These are phyloP conservation scores for Drosophila lacertosa DNA, from an alignment of 1,140 invertebrate genomes.

Conservation along the genomic window DNA sequence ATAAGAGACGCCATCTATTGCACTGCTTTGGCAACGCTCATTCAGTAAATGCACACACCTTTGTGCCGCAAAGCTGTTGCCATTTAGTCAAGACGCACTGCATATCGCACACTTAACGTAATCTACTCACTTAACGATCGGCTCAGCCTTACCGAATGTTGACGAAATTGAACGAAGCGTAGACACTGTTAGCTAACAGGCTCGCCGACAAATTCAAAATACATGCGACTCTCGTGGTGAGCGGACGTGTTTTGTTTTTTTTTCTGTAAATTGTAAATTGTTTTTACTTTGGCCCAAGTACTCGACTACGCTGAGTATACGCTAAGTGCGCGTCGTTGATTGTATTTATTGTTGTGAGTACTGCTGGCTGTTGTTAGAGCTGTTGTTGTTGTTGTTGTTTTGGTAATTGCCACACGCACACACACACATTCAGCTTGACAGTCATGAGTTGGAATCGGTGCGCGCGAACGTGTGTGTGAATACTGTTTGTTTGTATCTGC, in stretches of 20 bases:
- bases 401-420: slow-evolving; percentile 37
- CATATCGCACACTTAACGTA: background rate
- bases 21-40: background rate
- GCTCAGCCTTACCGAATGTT: background rate
- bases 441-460: slow-evolving; percentile 39
- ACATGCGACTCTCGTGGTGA: slow-evolving; percentile 54
- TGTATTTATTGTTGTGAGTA: slow-evolving; percentile 46
- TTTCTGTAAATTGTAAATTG: slow-evolving; percentile 11
- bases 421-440: slow-evolving; percentile 1
- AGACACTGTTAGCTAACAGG: slow-evolving; percentile 30
- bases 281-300: slow-evolving; percentile 32
- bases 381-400: slow-evolving; percentile 30
- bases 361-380: slow-evolving; percentile 4
- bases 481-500: slow-evolving; percentile 18
- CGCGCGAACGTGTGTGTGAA: slow-evolving; percentile 30
- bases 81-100: background rate
- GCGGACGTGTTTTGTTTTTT: slow-evolving; percentile 60
- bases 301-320: slow-evolving; percentile 13
- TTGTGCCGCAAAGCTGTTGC: background rate
- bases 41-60: background rate
- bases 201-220: slow-evolving; percentile 35
- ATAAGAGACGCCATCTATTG: background rate
- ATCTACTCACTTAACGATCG: slow-evolving; percentile 7
- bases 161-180: slow-evolving; percentile 16
- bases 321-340: slow-evolving; percentile 53